Percentiles rank a stretch among this genome's conserved stretches.
Evolutionary conservation across 1,140 invertebrate genomes (phyloP).

Genomic region (Goniozus legneri): DNA sequence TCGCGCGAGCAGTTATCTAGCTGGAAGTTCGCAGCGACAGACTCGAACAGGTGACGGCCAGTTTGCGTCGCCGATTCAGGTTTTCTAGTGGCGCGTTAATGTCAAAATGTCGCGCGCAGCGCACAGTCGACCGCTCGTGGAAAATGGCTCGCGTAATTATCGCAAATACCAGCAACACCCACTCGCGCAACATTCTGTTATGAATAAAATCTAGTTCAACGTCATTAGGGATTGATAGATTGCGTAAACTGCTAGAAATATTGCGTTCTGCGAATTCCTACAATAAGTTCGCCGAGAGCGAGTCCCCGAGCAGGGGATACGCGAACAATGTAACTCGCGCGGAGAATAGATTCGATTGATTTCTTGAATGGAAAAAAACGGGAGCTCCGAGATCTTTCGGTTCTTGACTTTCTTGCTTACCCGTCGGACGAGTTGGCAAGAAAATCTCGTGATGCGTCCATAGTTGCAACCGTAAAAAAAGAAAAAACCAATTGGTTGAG

Average conservation of each 20-base stretch:
- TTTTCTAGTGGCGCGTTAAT: conserved; percentile 24
- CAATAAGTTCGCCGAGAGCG: background rate
- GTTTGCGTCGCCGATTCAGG: conserved; percentile 10
- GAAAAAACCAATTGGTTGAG: conserved; percentile 23
- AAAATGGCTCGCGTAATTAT: conserved; percentile 34
- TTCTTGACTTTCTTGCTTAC: background rate
- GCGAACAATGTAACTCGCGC: conserved; percentile 16
- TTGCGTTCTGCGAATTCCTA: too few species aligned
- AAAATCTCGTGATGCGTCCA: conserved; percentile 18
- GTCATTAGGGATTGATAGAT: too few species aligned
- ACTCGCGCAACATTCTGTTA: conserved; percentile 9
- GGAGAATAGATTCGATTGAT: conserved; percentile 29
- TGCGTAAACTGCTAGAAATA: too few species aligned
- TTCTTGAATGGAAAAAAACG: conserved; percentile 16
- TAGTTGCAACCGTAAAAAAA: conserved; percentile 19
- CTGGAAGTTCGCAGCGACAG: too few species aligned
- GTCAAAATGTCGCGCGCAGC: conserved; percentile 44
- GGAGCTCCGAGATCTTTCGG: background rate
- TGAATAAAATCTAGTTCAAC: conserved; percentile 21
- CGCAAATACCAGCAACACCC: too few species aligned
- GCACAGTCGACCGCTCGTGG: conserved; percentile 26
- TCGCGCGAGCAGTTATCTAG: too few species aligned
- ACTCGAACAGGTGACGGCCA: too few species aligned
- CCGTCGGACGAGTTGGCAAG: conserved; percentile 20
- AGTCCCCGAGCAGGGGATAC: conserved; percentile 18